Evolutionary conservation across 2,888 invertebrate genomes (phyloP).

Genomic region (Ptilodon capucinus): DNA sequence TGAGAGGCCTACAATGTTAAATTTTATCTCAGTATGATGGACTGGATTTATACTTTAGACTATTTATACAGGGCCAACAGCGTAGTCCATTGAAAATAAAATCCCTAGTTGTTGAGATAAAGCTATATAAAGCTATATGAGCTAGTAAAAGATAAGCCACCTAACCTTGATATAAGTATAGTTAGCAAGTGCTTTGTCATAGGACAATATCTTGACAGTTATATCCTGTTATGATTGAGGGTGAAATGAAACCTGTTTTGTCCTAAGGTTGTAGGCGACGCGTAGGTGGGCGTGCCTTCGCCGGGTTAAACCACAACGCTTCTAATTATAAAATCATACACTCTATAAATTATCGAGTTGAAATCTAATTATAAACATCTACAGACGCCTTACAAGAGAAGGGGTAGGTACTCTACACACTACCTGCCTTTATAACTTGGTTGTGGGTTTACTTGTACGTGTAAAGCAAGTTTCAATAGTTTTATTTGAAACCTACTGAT

Average conservation of each 20-base stretch:
- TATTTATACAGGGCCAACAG: too few species aligned
- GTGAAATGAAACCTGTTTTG: constrained; percentile 24
- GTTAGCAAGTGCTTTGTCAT: too few species aligned
- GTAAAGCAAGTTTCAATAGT: not conserved
- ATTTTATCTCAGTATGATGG: too few species aligned
- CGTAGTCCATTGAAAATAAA: too few species aligned
- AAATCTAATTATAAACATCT: not conserved
- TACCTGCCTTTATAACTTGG: too few species aligned
- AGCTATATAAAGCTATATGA: too few species aligned
- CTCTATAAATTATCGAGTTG: not conserved
- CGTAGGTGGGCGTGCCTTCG: constrained; percentile 25
- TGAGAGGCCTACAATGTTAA: not conserved
- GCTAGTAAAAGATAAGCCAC: too few species aligned
- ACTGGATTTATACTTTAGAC: too few species aligned
- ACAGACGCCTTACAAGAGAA: not conserved
- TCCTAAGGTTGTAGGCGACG: constrained; percentile 7
- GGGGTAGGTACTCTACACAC: not conserved
- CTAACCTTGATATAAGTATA: not conserved
- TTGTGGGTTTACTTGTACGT: not conserved
- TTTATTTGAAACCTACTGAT: too few species aligned
- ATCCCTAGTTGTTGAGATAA: too few species aligned
- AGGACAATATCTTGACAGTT: too few species aligned
- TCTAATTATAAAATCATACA: constrained; percentile 20
- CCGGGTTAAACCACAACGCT: constrained; percentile 7
- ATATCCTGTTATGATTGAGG: not conserved